Evolutionary conservation across 2,113 vertebrate species (phyloP), one percentile per base, ranked within the genome.

Genomic region (Heterochromis multidens): DNA sequence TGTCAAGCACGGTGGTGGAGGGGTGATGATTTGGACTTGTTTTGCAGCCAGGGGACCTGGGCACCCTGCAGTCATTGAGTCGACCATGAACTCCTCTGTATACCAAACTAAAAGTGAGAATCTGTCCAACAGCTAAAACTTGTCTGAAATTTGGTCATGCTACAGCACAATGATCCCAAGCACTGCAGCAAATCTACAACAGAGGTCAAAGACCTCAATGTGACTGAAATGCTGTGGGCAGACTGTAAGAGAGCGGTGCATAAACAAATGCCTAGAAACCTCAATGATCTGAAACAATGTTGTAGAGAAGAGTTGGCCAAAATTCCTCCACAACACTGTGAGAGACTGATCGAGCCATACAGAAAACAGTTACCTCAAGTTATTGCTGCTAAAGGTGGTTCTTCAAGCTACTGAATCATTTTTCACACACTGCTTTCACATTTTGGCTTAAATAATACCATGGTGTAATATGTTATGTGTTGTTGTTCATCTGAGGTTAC

Each of bases 151-250:
- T 70, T 40, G 40, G 23, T 70, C 8, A 27, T 70, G 65, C 65
- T 46, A 70, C 40, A 70, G 65, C 23, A 70, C 46, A 27, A 14
- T 19, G 23, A 46, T 37, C 8, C 35, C 35, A 37, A 37, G 35
- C 8, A 37, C 1, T 2, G 8, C 35, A 37, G 10, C 10, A 27
- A 0, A 46, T 70, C 46, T 70, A 27, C 40, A 7, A 19, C 40
- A 27, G 23, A 46, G 46, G 19, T 70, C 23, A 70, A 27, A 10
- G 43, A 6, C 63, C 37, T 70, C 61, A 65, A 43, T 14, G 4
- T 40, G 35, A 67, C 1, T 43, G 35, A 67, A 25, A 9, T 46
- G 37, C 37, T 70, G 65, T 70, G 8, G 23, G 23, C 23, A 70
- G 37, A 46, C 65, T 14, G 5, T 46, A 70, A 70, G 65, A 70